Evolutionary conservation across 2,113 vertebrate species (phyloP), one percentile per base, ranked within the genome.

Genomic region (Ornithorhynchus anatinus): DNA sequence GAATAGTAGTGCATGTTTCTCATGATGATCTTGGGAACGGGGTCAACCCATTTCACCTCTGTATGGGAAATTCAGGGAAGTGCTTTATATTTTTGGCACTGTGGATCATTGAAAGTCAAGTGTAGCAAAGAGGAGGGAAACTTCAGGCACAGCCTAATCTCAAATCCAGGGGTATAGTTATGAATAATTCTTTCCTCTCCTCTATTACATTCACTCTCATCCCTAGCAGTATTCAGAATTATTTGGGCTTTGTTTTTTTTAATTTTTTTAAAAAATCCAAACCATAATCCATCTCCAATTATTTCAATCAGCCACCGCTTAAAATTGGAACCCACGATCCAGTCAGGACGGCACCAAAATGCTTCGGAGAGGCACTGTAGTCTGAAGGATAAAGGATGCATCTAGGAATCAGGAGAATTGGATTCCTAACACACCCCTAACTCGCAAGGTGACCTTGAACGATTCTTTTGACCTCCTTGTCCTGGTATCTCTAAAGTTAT

Each of bases 61-160:
- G n/a, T n/a, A n/a, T 16, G 8, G 25, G 22, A 31, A 29, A 29
- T 22, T 29, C 2, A 43, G 13, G 1, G 6, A 61, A 6, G 17
- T 10, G 10, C 5, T 4, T 19, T 10, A 6, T 3, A 22, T 16
- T 9, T 13, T 2, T 45, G 19, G 2, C 6, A 39, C 4, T 7
- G 13, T 22, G 14, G 4, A 14, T 38, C 23, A 8, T 9, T 10
- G 3, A 13, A 12, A 8, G 2, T n/a, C 9, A 33, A 2, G 2
- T 17, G 7, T 10, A 2, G 23, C 23, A 15, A 36, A 4, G 5
- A 7, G 15, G 31, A 33, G 14, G 23, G 12, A 23, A 2, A 4
- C 17, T 12, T 5, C 3, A 19, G 27, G 4, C 6, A 14, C 3
- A 10, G 1, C 2, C 3, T 16, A 10, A 10, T 42, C n/a, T 17